Base-by-base conservation (phyloP, 2,797 vertebrate genomes). In the Oryzias sinensis region DNA sequence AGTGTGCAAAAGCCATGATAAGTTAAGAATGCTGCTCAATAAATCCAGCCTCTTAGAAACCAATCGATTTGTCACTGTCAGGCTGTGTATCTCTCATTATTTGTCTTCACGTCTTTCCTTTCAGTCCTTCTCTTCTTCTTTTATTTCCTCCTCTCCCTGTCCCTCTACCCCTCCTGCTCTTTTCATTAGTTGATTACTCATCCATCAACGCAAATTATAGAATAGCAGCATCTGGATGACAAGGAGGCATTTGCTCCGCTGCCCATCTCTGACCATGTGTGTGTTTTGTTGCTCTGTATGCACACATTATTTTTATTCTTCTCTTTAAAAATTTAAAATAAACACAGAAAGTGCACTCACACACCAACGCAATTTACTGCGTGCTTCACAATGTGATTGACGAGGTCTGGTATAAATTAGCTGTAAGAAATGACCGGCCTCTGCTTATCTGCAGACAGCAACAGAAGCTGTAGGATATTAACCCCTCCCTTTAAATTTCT, bases 151-250 rank as follows among this genome's bases (percentile, higher is more conserved):
- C 16, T 48, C 14, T 24, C 24, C 48, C 9, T 43, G 33, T 42
- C 9, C 24, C 11, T 1, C 45, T 22, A 6, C 5, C 50, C 37
- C 48, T 22, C 44, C 47, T 13, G 13, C 48, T 62, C 54, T 18
- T 57, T 63, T 81, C 72, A 75, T 82, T 82, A 80, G 65, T 66
- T 81, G 70, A 85, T 83, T 79, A 75, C 61, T 68, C 72, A 78
- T 82, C 77, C 74, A 80, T 84, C 81, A 83, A 64, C 48, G 40
- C 80, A 70, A 81, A 76, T 82, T 76, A 83, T 47, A 0, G 40
- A 72, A 48, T 42, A 50, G 48, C 68, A 60, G 59, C 56, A 74
- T 70, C 71, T 24, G 70, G 65, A 71, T 41, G 66, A 80, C 65
- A 73, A 71, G 62, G 53, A 55, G 25, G 54, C 65, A 60, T 71